Base-by-base conservation (phyloP, 2,888 invertebrate species). In the Cryptophagus acutangulus region DNA sequence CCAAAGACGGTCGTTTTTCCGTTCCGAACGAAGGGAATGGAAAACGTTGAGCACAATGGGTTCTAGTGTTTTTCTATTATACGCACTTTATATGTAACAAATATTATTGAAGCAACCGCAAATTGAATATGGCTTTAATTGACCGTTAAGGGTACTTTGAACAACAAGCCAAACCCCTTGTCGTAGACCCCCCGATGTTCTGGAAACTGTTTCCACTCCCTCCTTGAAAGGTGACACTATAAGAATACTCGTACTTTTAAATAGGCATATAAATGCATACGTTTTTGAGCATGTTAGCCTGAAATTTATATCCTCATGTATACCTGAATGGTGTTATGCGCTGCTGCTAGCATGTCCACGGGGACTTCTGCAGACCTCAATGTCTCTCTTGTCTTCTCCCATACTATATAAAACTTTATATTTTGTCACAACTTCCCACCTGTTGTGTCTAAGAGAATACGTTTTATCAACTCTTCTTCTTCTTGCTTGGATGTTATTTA, bases 51-150 rank as follows among this genome's bases (percentile, higher is more conserved):
- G n/a, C n/a, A n/a, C n/a, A n/a, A n/a, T n/a, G n/a, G n/a, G n/a
- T n/a, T n/a, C n/a, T n/a, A n/a, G n/a, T n/a, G n/a, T n/a, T n/a
- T n/a, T n/a, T n/a, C n/a, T n/a, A n/a, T n/a, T n/a, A n/a, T n/a
- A n/a, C n/a, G n/a, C n/a, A n/a, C n/a, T n/a, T n/a, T n/a, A n/a
- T n/a, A 36, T 46, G 36, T 49, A 55, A 59, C 58, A 60, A 58
- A 58, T 60, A 57, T 53, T n/a, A 58, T 60, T 59, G 61, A 60
- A 55, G 46, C 52, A 57, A 56, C 58, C 60, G 43, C 59, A 60
- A 55, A 49, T 57, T 62, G 63, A 63, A 63, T 63, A 54, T 58
- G 54, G 49, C 57, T 54, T 63, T 63, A 63, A 63, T 63, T 63
- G 63, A 57, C 61, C 62, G 61, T 62, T 61, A 54, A 59, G 57